Percentiles rank a stretch among this genome's conserved stretches.
Conservation (phyloP, 2,113 vertebrate species). For the Pomatostomus ruficeps region DNA sequence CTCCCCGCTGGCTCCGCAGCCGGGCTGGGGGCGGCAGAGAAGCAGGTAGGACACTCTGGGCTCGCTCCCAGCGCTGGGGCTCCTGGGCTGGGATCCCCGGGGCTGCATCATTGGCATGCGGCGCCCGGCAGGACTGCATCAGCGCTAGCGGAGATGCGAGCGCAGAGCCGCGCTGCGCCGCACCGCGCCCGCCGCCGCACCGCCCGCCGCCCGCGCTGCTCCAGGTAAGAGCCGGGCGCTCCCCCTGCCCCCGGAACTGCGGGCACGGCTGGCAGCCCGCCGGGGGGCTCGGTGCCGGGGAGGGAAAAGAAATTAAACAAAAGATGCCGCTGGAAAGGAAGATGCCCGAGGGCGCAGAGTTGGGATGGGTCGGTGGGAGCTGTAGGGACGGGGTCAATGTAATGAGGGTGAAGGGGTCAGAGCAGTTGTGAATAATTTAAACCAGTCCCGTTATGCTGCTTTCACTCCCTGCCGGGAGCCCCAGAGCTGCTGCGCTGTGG, state of each 20-base stretch:
- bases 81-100: constrained; percentile 7
- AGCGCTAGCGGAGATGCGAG: constrained; percentile 47
- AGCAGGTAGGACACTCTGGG: constrained; percentile 5
- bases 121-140: constrained; percentile 30
- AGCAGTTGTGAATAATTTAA: rapidly evolving
- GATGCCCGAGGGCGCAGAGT: background rate
- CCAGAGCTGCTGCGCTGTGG: rapidly evolving
- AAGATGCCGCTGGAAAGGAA: background rate
- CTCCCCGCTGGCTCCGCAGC: background rate
- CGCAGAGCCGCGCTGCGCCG: background rate
- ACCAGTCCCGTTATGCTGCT: rapidly evolving
- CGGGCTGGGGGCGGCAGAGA: background rate
- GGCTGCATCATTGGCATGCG: constrained; percentile 32
- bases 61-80: background rate
- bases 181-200: background rate
- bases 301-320: background rate
- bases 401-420: background rate
- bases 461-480: rapidly evolving
- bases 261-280: background rate
- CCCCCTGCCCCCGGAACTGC: too few relatives aligned
- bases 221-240: background rate
- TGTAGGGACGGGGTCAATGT: background rate
- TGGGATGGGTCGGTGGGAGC: background rate
- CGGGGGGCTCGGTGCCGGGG: background rate
- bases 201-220: background rate